Base-by-base conservation (phyloP, 2,888 invertebrate genomes). In the Pharmacophagus antenor region DNA sequence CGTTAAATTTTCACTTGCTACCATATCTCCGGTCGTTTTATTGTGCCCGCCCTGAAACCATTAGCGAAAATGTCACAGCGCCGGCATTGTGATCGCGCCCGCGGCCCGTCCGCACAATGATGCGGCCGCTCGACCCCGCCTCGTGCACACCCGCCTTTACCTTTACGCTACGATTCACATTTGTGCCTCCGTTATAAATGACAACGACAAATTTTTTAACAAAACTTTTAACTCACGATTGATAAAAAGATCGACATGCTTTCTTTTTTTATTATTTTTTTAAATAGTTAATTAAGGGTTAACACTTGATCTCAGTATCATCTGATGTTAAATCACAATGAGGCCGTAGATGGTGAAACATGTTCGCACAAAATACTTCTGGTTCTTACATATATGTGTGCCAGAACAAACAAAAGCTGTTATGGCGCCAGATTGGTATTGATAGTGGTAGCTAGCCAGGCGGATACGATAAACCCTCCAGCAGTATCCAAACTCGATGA, bases 21-120 rank as follows among this genome's bases (percentile, higher is more conserved):
- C 89, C 88, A 87, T 90, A 90, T 89, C 88, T 88, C 82, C 77
- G 88, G 88, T 89, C 88, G 82, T 86, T 88, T 89, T 88, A 89
- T 88, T 89, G 88, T 89, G 85, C 85, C 86, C 85, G 81, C 87
- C 88, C 85, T 85, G 84, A 77, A 86, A 89, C 89, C 89, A 89
- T 90, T 90, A 89, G 89, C 85, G 88, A 89, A 86, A 90, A 90
- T 90, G 88, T 90, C 89, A 89, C 85, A 82, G 82, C 84, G 83
- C 70, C 76, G 85, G 85, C 84, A 88, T 90, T 90, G 89, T 89
- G 79, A 81, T 82, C 85, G 81, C 78, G 80, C 80, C 80, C 82
- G 84, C 79, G 82, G 84, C 81, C 76, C 75, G 77, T 79, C 83
- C 81, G 79, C 79, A 88, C 89, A 89, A 88, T 88, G 86, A 82